Base-by-base conservation (phyloP, 2,888 invertebrate species). In the Brachyptera risi region DNA sequence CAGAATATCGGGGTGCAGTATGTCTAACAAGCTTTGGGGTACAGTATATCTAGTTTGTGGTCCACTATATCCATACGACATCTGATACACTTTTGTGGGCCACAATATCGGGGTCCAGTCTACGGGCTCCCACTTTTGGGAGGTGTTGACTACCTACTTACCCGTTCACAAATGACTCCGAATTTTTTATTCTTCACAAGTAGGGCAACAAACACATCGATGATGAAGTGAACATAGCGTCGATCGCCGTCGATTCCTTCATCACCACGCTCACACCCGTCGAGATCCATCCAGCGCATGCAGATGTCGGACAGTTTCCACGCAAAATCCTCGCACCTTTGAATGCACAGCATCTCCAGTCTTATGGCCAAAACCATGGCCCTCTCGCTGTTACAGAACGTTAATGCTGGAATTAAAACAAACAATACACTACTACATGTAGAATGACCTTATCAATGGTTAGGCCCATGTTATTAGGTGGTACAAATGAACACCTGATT, bases 251-350 rank as follows among this genome's bases (percentile, higher is more conserved):
- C 47, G 3, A 24, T n/a, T 4, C 47, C 47, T 3, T 21, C n/a
- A n/a, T 47, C 47, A 2, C 47, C 47, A 13, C 21, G n/a, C 23
- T 21, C n/a, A 11, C 47, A 47, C 1, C 47, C 47, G 24, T 47
- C 24, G 11, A 47, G 9, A 11, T 15, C 4, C 5, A 47, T 7
- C 23, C 47, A 24, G 24, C 24, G 47, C 47, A 24, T 23, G 47
- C 47, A 47, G 5, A 24, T 21, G 1, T 47, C 47, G 21, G 47
- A 21, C 11, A 47, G 47, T n/a, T 19, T 44, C 19, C 44, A 9
- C 65, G 85, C 85, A 65, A 85, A 74, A 72, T 84, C 84, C 73
- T 80, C 80, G 76, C 82, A 80, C 62, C 82, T 79, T 68, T 81
- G 78, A 68, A 81, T 24, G 47, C 11, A 80, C 66, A 85, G 78